phyloP scores from a whole-genome alignment of 2,797 vertebrate genomes.

The Paedocypris micromegethes region DNA sequence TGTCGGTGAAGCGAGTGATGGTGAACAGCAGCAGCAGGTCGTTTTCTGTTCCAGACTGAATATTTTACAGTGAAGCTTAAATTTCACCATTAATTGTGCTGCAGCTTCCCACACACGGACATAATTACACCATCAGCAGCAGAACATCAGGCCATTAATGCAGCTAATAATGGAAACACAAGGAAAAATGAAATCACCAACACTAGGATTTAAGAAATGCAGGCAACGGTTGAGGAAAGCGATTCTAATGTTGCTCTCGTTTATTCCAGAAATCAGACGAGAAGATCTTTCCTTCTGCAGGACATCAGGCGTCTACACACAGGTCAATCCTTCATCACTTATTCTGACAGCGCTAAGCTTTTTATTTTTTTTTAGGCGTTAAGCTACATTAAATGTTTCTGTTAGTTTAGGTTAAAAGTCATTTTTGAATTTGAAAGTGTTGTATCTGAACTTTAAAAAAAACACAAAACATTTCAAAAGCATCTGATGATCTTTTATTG shows the following conservation, averaged over 20 bases:
- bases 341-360: no score
- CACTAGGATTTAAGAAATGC: slow-evolving; percentile 40
- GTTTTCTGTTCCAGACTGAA: no score
- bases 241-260: slow-evolving; percentile 36
- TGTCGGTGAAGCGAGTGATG: no score
- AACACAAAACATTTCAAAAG: slow-evolving; percentile 63
- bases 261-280: not conserved
- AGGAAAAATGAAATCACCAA: slow-evolving; percentile 45
- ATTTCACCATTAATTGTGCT: slow-evolving; percentile 89
- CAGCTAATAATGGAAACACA: slow-evolving; percentile 79
- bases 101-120: slow-evolving; percentile 86
- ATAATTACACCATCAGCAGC: slow-evolving; percentile 84
- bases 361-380: no score
- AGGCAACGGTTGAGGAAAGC: slow-evolving; percentile 37
- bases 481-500: slow-evolving; percentile 71
- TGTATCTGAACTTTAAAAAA: slow-evolving; percentile 32
- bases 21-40: no score
- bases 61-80: no score
- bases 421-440: not conserved
- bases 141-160: slow-evolving; percentile 73
- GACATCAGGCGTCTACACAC: not conserved
- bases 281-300: no score
- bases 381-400: no score
- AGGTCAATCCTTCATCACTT: not conserved
- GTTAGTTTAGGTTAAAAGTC: no score